phyloP scores from a whole-genome alignment of 2,888 invertebrate species.

The Heliconius charithonia region DNA sequence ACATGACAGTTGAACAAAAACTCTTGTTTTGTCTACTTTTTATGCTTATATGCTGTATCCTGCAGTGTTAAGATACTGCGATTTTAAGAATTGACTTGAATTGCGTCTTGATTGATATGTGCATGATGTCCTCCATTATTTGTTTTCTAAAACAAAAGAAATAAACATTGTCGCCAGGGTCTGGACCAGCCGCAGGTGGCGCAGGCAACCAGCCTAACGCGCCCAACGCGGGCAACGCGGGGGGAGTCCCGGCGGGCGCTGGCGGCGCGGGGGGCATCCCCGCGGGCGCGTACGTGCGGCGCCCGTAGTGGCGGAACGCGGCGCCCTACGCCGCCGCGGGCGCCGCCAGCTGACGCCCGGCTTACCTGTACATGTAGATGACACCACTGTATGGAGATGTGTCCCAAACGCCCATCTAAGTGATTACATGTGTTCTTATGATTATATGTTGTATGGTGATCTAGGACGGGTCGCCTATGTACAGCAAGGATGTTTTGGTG shows the following conservation, averaged over 20 bases:
- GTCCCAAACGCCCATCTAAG: not conserved
- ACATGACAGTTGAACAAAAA: no score
- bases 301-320: conserved; percentile 70
- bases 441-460: not conserved
- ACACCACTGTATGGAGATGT: not conserved
- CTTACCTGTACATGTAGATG: conserved; percentile 2
- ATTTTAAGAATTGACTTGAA: no score
- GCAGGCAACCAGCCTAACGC: not conserved
- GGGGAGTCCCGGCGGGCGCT: not conserved
- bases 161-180: not conserved
- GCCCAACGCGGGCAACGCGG: conserved; percentile 42
- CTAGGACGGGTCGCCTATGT: not conserved
- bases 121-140: not conserved
- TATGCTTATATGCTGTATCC: no score
- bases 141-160: not conserved
- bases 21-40: no score
- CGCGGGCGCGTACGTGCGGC: conserved; percentile 54
- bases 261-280: conserved; percentile 47
- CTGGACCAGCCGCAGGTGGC: not conserved
- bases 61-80: no score
- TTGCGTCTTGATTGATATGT: not conserved
- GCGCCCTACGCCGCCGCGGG: conserved; percentile 53
- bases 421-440: not conserved
- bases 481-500: not conserved
- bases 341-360: conserved; percentile 47